These are phyloP conservation scores for Ctenodactylus gundi DNA, from an alignment of 2,113 vertebrate species.

Conservation along the genomic window DNA sequence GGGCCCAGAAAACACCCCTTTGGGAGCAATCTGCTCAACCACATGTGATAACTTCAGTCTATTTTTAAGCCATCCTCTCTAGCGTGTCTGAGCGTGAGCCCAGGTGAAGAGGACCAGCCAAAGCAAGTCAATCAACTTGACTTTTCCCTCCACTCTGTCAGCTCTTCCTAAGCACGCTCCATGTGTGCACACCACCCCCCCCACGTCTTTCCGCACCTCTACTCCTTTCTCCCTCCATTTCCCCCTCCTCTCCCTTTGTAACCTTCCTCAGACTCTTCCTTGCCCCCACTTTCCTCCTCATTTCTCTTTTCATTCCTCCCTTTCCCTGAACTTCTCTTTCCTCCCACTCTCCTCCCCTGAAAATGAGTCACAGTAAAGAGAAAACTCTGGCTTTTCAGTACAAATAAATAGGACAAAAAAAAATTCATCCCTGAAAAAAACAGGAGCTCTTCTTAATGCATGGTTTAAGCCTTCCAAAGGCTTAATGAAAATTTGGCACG, in stretches of 20 bases:
- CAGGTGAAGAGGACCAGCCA: constrained; percentile 63
- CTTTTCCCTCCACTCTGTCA: not conserved
- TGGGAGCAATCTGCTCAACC: constrained; percentile 53
- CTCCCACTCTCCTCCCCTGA: not conserved
- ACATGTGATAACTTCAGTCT: constrained; percentile 61
- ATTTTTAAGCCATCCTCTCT: constrained; percentile 64
- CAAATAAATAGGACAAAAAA: constrained; percentile 54
- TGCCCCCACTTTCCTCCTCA: not conserved
- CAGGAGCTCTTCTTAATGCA: constrained; percentile 50
- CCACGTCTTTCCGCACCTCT: not conserved
- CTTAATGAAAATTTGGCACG: constrained; percentile 68
- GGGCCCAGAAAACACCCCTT: constrained; percentile 60
- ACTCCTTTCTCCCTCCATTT: not conserved
- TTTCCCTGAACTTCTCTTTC: not conserved
- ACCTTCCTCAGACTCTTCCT: not conserved
- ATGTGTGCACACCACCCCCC: not conserved
- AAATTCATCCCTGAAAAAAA: constrained; percentile 20
- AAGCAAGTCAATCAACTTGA: constrained; percentile 51
- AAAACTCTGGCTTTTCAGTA: constrained; percentile 38
- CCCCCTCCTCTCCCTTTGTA: not conserved
- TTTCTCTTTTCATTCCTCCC: not conserved
- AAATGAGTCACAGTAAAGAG: constrained; percentile 50
- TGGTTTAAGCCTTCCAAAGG: constrained; percentile 21
- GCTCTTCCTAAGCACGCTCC: not conserved
- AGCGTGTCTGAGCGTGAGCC: constrained; percentile 11